Conservation (phyloP, 2,113 vertebrate genomes). For the Halcyon senegalensis region DNA sequence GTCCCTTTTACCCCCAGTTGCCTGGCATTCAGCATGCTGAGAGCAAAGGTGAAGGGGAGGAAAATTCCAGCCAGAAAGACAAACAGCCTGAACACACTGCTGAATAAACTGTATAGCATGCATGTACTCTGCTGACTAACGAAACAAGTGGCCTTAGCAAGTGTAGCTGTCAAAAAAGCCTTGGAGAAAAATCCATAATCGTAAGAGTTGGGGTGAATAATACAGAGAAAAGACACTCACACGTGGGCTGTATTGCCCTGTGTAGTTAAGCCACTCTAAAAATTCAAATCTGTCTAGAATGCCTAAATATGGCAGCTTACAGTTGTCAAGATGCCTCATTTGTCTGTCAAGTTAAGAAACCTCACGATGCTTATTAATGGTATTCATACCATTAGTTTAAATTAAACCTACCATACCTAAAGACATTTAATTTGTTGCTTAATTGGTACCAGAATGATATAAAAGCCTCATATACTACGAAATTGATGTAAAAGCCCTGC, state of each 20-base stretch:
- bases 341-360: slow-evolving; percentile 12
- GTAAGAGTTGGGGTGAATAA: background rate
- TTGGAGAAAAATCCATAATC: background rate
- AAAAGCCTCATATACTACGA: background rate
- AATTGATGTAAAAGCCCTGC: background rate
- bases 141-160: slow-evolving; percentile 8
- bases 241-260: background rate
- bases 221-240: background rate
- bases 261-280: background rate
- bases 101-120: slow-evolving; percentile 27
- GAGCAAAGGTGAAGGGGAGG: slow-evolving; percentile 50
- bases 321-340: background rate
- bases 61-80: slow-evolving; percentile 46
- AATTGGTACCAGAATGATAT: background rate
- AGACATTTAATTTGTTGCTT: background rate
- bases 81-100: slow-evolving; percentile 46
- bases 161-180: background rate
- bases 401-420: background rate
- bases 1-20: slow-evolving; percentile 79
- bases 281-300: background rate
- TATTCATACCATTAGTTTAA: background rate
- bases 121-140: background rate
- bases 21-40: slow-evolving; percentile 60
- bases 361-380: background rate
- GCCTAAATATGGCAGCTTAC: slow-evolving; percentile 12